Conservation (phyloP, 2,888 invertebrate genomes). For the Corythucha ciliata region DNA sequence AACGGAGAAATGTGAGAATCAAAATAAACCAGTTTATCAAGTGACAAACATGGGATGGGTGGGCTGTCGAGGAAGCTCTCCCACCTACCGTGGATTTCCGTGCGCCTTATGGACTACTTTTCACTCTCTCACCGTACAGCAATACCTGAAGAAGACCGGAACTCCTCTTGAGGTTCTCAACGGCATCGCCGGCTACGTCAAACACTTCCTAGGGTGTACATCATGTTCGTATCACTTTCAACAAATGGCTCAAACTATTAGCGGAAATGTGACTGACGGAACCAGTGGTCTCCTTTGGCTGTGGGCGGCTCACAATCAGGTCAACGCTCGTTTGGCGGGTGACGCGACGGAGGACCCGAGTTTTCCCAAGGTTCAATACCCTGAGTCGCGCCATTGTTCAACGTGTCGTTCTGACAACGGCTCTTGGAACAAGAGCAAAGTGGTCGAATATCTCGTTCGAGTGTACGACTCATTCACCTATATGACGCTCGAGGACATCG, state of each 20-base stretch:
- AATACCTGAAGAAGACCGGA: slow-evolving; percentile 37
- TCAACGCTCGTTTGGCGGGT: slow-evolving; percentile 76
- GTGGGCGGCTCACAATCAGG: slow-evolving; percentile 89
- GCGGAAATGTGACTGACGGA: slow-evolving; percentile 51
- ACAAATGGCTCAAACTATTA: slow-evolving; percentile 66
- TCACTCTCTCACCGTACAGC: slow-evolving; percentile 71
- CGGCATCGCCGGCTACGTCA: slow-evolving; percentile 80
- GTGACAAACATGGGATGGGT: slow-evolving; percentile 49
- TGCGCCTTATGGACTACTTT: slow-evolving; percentile 94
- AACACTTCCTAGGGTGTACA: slow-evolving; percentile 85
- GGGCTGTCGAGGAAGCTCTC: slow-evolving; percentile 71
- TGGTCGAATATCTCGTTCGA: slow-evolving; percentile 52
- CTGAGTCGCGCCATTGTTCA: slow-evolving; percentile 56
- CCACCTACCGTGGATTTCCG: slow-evolving; percentile 73
- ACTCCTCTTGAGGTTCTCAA: slow-evolving; percentile 62
- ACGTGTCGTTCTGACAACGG: slow-evolving; percentile 51
- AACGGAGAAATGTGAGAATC: slow-evolving; percentile 47
- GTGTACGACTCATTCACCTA: slow-evolving; percentile 44
- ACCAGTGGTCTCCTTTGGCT: slow-evolving; percentile 82
- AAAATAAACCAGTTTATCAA: slow-evolving; percentile 40
- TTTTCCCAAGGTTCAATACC: slow-evolving; percentile 84
- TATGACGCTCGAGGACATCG: slow-evolving; percentile 25
- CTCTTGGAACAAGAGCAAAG: slow-evolving; percentile 54
- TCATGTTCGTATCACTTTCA: slow-evolving; percentile 86
- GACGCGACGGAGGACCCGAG: slow-evolving; percentile 83